Base-by-base conservation (phyloP, 2,113 vertebrate species). In the Pomatorhinus ruficollis region DNA sequence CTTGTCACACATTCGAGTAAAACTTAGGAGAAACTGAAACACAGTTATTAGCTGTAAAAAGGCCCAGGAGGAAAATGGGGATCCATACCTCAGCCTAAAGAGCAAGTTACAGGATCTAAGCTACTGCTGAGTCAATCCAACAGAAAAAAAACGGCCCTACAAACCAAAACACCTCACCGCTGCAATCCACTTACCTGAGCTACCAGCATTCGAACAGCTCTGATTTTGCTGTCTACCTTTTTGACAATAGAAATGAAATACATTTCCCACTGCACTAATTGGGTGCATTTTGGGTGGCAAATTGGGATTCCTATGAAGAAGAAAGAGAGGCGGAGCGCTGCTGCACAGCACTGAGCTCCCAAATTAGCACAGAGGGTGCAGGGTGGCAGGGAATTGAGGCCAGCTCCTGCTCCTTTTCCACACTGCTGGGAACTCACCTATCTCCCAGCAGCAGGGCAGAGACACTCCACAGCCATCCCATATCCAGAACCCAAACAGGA, bases 321-420 rank as follows among this genome's bases (percentile, higher is more conserved):
- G 35, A 3, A 33, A 40, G 45, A 77, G 33, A 70, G 20, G 35
- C 0, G 0, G 17, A 83, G 68, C 18, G n/a, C 8, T 12, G 7
- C 40, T 2, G 10, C 19, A 40, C 33, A 74, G 72, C 52, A 39
- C 47, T 11, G 12, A 91, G 60, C 44, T 82, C 50, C 74, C 1
- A 0, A 42, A 45, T 50, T 30, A 39, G 52, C 0, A 3, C 33
- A 30, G 35, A 54, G n/a, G 35, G 35, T 28, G 21, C 33, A 40
- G 47, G 66, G 42, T 2, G 25, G 52, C 75, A 53, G 50, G 50
- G 66, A 85, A 72, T 11, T 0, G 12, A 72, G 54, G 60, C 28
- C 63, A 70, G 20, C 12, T 79, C 79, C 78, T 61, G 54, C n/a
- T 65, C 37, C 23, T 81, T 83, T 17, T 42, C 17, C 21, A 21